phyloP scores from a whole-genome alignment of 2,888 invertebrate genomes.

The Urechis unicinctus region DNA sequence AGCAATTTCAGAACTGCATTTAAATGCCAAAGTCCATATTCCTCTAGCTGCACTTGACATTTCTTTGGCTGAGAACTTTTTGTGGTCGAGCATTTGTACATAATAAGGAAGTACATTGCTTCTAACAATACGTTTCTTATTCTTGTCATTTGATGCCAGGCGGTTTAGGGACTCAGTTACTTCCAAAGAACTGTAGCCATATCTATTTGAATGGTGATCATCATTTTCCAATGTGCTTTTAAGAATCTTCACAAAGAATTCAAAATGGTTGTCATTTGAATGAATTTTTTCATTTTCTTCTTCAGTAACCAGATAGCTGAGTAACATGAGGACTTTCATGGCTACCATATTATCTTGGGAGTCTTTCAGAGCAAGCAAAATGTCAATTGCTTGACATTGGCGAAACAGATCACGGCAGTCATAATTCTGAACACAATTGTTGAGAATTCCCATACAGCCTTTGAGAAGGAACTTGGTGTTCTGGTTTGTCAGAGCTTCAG shows the following conservation, averaged over 20 bases:
- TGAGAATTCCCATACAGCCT: slow-evolving; percentile 31
- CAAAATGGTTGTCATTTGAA: slow-evolving; percentile 28
- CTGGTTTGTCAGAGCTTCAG: slow-evolving; percentile 1
- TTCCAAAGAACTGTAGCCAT: slow-evolving; percentile 33
- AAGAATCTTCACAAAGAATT: slow-evolving; percentile 31
- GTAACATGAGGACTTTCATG: slow-evolving; percentile 33
- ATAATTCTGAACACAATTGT: slow-evolving; percentile 27
- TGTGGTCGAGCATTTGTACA: slow-evolving; percentile 6
- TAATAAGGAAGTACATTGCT: slow-evolving; percentile 9
- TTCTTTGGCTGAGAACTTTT: background rate
- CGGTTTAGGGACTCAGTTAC: slow-evolving; percentile 31
- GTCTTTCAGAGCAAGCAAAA: slow-evolving; percentile 19
- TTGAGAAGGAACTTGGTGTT: slow-evolving; percentile 21
- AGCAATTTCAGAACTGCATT: slow-evolving; percentile 10
- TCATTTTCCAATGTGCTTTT: slow-evolving; percentile 24
- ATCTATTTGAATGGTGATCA: slow-evolving; percentile 27
- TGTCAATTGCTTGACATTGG: slow-evolving; percentile 20
- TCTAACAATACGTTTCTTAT: slow-evolving; percentile 25
- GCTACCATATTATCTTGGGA: slow-evolving; percentile 25
- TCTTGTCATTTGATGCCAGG: slow-evolving; percentile 34
- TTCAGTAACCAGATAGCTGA: slow-evolving; percentile 37
- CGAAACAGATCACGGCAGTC: slow-evolving; percentile 24
- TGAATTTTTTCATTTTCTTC: slow-evolving; percentile 32
- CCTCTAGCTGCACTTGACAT: slow-evolving; percentile 9
- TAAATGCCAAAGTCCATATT: slow-evolving; percentile 15